Percentiles rank a stretch among this genome's conserved stretches.
Conservation (phyloP, 2,797 vertebrate genomes). For the Acanthurus leucopareius region DNA sequence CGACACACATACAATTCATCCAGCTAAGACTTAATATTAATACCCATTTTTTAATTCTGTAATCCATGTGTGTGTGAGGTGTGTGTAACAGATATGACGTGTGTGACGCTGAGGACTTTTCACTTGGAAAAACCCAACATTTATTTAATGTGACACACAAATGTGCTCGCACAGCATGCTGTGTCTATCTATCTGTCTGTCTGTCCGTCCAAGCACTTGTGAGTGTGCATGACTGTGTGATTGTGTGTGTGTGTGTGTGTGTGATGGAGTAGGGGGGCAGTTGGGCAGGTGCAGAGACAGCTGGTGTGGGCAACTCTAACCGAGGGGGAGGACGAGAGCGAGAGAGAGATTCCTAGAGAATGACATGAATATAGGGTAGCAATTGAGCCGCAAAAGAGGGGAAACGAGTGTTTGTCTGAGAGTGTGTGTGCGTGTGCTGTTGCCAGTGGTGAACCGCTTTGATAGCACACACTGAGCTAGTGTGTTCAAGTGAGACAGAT, state of each 20-base stretch:
- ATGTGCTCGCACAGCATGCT: constrained; percentile 54
- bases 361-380: constrained; percentile 68
- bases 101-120: constrained; percentile 37
- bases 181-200: constrained; percentile 23
- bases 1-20: constrained; percentile 26
- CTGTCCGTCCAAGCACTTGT: not conserved
- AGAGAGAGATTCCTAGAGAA: constrained; percentile 72
- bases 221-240: constrained; percentile 35
- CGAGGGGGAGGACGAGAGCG: constrained; percentile 71
- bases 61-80: constrained; percentile 56
- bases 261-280: constrained; percentile 64
- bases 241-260: constrained; percentile 48
- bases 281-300: constrained; percentile 88
- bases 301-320: constrained; percentile 83
- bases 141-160: constrained; percentile 40
- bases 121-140: not conserved
- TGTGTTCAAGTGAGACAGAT: constrained; percentile 54
- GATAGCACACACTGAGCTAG: constrained; percentile 52
- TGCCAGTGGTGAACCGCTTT: constrained; percentile 55
- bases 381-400: constrained; percentile 55
- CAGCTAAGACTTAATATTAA: constrained; percentile 64
- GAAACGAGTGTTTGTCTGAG: constrained; percentile 48
- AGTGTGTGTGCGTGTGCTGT: constrained; percentile 31
- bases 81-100: constrained; percentile 40
- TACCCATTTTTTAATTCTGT: constrained; percentile 64